Evolutionary conservation across 2,888 invertebrate species (phyloP), one percentile per base, ranked within the genome.

Genomic region (Oasisia sp.): DNA sequence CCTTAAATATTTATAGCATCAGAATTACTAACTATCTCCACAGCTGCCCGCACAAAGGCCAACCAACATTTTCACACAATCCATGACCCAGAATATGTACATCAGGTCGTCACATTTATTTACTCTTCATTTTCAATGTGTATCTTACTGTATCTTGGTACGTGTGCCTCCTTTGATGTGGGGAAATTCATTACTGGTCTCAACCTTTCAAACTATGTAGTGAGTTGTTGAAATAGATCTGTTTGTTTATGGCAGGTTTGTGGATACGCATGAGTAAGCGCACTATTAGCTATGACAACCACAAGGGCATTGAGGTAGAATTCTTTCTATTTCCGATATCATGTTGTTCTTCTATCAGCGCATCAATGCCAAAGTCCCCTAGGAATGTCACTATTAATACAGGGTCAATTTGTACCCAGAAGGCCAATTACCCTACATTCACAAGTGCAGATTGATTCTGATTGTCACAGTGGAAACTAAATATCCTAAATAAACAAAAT

Each of bases 381-480:
- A 27, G 74, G 74, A 74, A 74, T 74, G 14, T 74, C 27, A 7
- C 74, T 27, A 27, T 74, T 4, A 74, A 74, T 74, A 74, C 14
- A 74, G 74, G 74, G 2, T 74, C 19, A 74, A 3, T 14, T 74
- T 74, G 7, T 74, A 74, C 27, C 74, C 74, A 27, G 74, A 27
- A 74, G 74, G 74, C 74, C 74, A 74, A 27, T 74, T 74, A 74
- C 74, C 74, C 74, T 74, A 74, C 74, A 74, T 74, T 74, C 74
- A 74, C 4, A 74, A 74, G 74, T 74, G 74, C 74, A 27, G n/a
- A 74, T 74, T 74, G 74, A 74, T 74, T 74, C 74, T 74, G 27
- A 27, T 27, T 74, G 74, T 27, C 27, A 27, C 74, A 3, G 74
- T 74, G 74, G n/a, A 19, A 74, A 74, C 74, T 74, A 74, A 27